These are phyloP conservation scores for Archilochus colubris DNA, from an alignment of 2,113 vertebrate genomes.

Conservation along the genomic window DNA sequence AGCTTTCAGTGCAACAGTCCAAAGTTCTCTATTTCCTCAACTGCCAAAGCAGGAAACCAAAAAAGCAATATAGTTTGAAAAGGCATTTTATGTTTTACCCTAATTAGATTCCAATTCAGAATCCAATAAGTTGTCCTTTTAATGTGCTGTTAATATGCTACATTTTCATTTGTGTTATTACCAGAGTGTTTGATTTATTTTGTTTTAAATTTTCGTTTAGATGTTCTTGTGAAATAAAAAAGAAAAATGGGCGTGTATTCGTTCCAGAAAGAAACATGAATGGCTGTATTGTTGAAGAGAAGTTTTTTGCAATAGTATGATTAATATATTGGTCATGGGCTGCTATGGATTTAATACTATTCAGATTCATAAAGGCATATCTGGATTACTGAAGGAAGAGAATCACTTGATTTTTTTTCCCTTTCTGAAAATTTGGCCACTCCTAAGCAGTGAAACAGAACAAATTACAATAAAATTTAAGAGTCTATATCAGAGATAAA, in stretches of 20 bases:
- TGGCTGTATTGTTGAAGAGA: constrained; percentile 9
- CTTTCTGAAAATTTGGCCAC: constrained; percentile 3
- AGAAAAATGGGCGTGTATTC: constrained; percentile 24
- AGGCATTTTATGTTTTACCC: constrained; percentile 32
- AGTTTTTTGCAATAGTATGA: constrained; percentile 5
- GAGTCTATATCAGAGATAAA: constrained; percentile 33
- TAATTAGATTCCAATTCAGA: constrained; percentile 56
- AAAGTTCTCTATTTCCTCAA: constrained; percentile 20
- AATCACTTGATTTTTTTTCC: background rate
- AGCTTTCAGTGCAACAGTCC: constrained; percentile 23
- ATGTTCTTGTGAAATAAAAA: constrained; percentile 57
- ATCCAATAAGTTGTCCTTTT: constrained; percentile 56
- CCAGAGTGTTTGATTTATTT: constrained; percentile 55
- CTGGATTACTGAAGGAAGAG: constrained; percentile 27
- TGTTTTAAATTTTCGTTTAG: constrained; percentile 50
- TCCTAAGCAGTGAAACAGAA: constrained; percentile 17
- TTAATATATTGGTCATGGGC: constrained; percentile 40
- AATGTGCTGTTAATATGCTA: constrained; percentile 27
- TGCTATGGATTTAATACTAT: constrained; percentile 38
- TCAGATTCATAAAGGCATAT: constrained; percentile 39
- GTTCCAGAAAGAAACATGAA: constrained; percentile 59
- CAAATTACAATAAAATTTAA: constrained; percentile 17
- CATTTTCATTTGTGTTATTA: constrained; percentile 49
- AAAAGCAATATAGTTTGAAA: constrained; percentile 47
- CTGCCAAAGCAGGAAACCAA: constrained; percentile 55